A percentile compares a stretch with the other conserved stretches of the same genome.
These are phyloP conservation scores for Mesoclemmys tuberculata DNA, from an alignment of 2,113 vertebrate genomes.

Conservation along the genomic window DNA sequence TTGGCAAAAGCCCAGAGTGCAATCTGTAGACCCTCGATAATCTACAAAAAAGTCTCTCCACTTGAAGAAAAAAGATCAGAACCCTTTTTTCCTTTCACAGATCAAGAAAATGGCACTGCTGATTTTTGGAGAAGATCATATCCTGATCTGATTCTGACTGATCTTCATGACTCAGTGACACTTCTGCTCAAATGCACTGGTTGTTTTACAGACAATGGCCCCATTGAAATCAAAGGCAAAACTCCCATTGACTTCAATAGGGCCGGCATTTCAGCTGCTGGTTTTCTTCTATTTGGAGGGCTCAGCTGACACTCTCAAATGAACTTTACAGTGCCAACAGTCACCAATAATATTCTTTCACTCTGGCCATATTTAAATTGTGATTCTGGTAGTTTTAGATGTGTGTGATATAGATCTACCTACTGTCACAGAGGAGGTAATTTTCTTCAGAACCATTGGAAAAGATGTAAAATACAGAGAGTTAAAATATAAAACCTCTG, in stretches of 20 bases:
- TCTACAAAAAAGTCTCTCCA: not conserved
- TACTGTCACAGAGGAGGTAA: slow-evolving; percentile 64
- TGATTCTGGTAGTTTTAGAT: slow-evolving; percentile 56
- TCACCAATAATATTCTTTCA: slow-evolving; percentile 47
- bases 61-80: not conserved
- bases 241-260: not conserved
- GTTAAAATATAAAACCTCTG: slow-evolving; percentile 50
- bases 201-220: not conserved
- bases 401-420: slow-evolving; percentile 47
- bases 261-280: slow-evolving; percentile 58
- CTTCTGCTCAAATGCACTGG: not conserved
- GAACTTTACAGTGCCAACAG: slow-evolving; percentile 57
- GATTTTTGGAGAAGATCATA: not conserved
- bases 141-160: not conserved
- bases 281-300: slow-evolving; percentile 37
- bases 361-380: slow-evolving; percentile 54
- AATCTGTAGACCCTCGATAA: not conserved
- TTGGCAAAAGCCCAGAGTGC: not conserved
- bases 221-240: slow-evolving; percentile 2
- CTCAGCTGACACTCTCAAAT: not conserved
- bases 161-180: not conserved
- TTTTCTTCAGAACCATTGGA: slow-evolving; percentile 71
- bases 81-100: not conserved
- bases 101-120: not conserved
- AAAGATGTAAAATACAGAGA: slow-evolving; percentile 71